phyloP scores from a whole-genome alignment of 2,113 vertebrate species.

The Cochlearius cochlearius region DNA sequence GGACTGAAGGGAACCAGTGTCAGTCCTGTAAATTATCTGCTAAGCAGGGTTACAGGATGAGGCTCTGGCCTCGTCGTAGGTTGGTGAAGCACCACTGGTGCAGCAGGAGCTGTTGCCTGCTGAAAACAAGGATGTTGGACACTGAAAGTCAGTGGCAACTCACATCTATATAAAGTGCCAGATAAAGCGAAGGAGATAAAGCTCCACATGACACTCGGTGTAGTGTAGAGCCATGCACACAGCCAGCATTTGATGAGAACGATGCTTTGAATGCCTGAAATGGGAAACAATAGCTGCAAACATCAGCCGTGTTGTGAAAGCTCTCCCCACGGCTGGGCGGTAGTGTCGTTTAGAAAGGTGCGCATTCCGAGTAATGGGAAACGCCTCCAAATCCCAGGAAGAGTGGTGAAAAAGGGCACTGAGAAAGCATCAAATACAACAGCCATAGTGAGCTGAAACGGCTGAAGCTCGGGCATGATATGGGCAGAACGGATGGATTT shows the following conservation, averaged over 20 bases:
- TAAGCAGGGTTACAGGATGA: neutral
- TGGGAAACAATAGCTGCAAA: neutral
- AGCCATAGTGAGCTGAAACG: neutral
- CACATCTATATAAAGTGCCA: neutral
- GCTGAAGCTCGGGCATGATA: neutral
- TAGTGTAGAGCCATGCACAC: neutral
- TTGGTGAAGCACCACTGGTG: neutral
- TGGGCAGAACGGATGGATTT: constrained; percentile 39
- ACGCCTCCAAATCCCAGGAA: neutral
- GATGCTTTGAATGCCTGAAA: neutral
- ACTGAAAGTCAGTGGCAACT: neutral
- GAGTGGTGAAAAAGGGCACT: neutral
- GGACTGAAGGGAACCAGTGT: neutral
- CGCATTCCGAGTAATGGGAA: neutral
- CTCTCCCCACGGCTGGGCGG: neutral
- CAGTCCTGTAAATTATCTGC: neutral
- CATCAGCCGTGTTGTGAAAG: neutral
- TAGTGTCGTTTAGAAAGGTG: neutral
- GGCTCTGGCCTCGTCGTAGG: neutral
- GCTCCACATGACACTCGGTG: neutral
- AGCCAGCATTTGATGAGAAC: neutral
- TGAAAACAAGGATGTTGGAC: neutral
- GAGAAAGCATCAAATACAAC: neutral
- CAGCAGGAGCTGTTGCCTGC: neutral
- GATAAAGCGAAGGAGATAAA: neutral